phyloP scores from a whole-genome alignment of 2,888 invertebrate species.

The Chironomus tentans region DNA sequence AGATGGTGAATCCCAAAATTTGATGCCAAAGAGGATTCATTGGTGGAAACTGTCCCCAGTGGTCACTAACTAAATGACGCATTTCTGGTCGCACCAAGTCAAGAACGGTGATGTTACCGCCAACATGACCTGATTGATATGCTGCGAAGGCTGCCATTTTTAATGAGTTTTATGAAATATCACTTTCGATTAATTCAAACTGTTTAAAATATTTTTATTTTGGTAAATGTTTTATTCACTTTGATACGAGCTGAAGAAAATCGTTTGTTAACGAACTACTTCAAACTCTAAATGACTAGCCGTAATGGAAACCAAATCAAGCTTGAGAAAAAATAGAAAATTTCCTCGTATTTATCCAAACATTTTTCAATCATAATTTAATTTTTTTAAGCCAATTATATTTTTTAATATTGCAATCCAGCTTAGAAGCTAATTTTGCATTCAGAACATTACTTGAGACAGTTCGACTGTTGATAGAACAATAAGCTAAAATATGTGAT shows the following conservation, averaged over 20 bases:
- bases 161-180: not conserved
- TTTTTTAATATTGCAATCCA: too few species aligned
- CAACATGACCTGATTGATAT: not conserved
- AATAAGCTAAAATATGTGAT: too few species aligned
- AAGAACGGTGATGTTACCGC: conserved; percentile 53
- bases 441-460: too few species aligned
- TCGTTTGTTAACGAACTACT: conserved; percentile 19
- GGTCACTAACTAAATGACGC: conserved; percentile 53
- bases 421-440: too few species aligned
- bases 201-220: not conserved
- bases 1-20: conserved; percentile 52
- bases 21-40: conserved; percentile 52
- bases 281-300: not conserved
- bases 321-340: not conserved
- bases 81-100: conserved; percentile 61
- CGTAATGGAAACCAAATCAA: conserved; percentile 5
- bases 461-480: too few species aligned
- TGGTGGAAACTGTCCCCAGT: conserved; percentile 50
- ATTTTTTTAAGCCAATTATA: too few species aligned
- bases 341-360: too few species aligned
- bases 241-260: conserved; percentile 21
- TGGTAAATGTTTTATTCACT: not conserved
- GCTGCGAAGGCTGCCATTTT: conserved; percentile 20
- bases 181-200: not conserved
- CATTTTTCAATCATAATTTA: too few species aligned